These are phyloP conservation scores for Pelosia muscerda DNA, from an alignment of 2,888 invertebrate species.

Conservation along the genomic window DNA sequence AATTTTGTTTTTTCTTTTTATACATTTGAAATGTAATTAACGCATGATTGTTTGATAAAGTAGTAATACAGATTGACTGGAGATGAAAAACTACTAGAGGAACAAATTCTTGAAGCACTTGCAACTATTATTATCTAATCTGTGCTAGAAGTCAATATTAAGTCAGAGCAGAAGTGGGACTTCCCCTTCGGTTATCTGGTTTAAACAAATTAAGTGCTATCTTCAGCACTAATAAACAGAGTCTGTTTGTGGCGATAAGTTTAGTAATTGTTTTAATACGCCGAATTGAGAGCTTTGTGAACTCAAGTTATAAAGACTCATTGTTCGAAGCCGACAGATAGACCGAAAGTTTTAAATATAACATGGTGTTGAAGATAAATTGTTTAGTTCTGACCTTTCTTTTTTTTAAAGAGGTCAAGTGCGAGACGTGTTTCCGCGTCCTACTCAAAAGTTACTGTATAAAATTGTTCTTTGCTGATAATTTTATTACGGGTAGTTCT, in stretches of 20 bases:
- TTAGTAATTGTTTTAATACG: constrained; percentile 39
- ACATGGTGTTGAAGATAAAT: constrained; percentile 5
- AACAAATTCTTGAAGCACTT: too few species aligned
- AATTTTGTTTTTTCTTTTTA: too few species aligned
- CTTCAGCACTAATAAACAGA: neutral
- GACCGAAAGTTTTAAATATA: neutral
- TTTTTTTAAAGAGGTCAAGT: neutral
- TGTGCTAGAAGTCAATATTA: neutral
- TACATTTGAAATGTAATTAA: too few species aligned
- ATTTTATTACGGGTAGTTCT: too few species aligned
- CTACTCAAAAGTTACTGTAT: too few species aligned
- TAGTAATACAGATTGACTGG: too few species aligned
- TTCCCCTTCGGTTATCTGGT: neutral
- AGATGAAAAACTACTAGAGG: too few species aligned
- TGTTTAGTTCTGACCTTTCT: neutral
- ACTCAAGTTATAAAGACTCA: constrained; percentile 18
- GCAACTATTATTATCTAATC: too few species aligned
- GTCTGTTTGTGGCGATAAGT: constrained; percentile 19
- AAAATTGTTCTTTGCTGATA: too few species aligned
- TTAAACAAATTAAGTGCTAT: neutral
- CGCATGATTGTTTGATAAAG: too few species aligned
- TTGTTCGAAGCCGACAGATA: constrained; percentile 10
- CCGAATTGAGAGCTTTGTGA: constrained; percentile 24
- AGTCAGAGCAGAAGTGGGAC: neutral
- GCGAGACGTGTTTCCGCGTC: neutral